Conservation (phyloP, 2,797 vertebrate species). For the Halcyon badia region DNA sequence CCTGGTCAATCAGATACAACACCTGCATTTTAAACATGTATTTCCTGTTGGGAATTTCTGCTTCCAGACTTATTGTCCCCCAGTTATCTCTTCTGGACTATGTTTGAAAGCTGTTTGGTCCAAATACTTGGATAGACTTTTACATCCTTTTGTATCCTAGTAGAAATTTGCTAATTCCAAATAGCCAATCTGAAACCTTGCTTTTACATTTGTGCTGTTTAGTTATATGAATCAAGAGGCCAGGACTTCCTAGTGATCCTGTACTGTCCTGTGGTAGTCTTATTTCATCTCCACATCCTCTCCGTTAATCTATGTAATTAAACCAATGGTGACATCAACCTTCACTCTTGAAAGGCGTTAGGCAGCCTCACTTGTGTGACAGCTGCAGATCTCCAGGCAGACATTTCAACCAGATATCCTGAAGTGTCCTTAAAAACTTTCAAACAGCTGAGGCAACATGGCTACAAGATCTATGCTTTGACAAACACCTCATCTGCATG, state of each 20-base stretch:
- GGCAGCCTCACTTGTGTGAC: not conserved
- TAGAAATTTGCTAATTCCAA: not conserved
- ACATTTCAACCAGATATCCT: conserved; percentile 4
- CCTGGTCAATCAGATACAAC: not conserved
- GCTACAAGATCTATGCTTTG: not conserved
- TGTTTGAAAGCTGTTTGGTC: not conserved
- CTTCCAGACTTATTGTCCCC: conserved; percentile 23
- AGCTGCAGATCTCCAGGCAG: not conserved
- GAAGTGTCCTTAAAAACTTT: not conserved
- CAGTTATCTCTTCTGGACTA: conserved; percentile 4
- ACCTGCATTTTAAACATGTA: conserved; percentile 8
- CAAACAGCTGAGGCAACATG: not conserved
- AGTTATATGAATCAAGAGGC: not conserved
- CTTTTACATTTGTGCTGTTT: not conserved
- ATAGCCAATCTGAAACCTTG: not conserved
- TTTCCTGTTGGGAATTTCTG: conserved; percentile 20
- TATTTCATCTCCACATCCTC: not conserved
- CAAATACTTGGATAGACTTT: not conserved
- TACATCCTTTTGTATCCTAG: not conserved
- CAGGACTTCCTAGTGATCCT: not conserved
- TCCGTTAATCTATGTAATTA: not conserved
- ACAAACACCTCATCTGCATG: not conserved
- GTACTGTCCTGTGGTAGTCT: not conserved
- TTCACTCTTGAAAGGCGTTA: not conserved
- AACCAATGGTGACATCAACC: not conserved